Evolutionary conservation across 2,113 vertebrate genomes (phyloP).

Genomic region (Budorcas taxicolor): DNA sequence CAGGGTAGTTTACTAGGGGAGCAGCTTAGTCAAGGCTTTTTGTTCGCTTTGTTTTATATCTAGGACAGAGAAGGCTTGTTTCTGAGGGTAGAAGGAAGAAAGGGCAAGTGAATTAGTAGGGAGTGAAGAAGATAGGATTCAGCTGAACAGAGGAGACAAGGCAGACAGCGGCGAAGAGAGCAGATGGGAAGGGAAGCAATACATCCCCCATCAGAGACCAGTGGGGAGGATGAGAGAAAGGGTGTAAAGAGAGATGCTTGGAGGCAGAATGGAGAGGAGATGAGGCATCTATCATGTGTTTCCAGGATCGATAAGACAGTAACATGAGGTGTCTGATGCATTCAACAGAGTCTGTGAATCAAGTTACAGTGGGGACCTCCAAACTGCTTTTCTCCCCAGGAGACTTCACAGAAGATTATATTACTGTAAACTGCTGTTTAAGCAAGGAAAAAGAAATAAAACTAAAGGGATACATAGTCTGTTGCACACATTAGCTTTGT

Average conservation of each 20-base stretch:
- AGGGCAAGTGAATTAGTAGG: not conserved
- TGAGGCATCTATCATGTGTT: not conserved
- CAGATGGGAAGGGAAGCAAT: not conserved
- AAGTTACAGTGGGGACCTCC: not conserved
- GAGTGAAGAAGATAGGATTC: not conserved
- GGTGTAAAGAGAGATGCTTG: not conserved
- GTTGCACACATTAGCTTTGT: not conserved
- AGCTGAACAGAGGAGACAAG: not conserved
- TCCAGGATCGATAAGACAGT: not conserved
- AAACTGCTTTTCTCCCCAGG: not conserved
- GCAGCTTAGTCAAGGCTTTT: not conserved
- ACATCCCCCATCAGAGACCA: not conserved
- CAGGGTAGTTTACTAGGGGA: not conserved
- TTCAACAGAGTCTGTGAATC: conserved; percentile 2
- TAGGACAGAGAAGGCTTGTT: not conserved
- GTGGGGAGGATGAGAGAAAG: not conserved
- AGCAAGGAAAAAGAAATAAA: not conserved
- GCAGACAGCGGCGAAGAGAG: not conserved
- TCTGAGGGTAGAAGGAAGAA: not conserved
- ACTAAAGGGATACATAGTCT: not conserved
- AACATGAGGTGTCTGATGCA: conserved; percentile 5
- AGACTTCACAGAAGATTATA: conserved; percentile 23
- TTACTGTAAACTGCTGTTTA: conserved; percentile 52
- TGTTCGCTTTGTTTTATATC: not conserved
- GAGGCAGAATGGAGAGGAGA: not conserved